Base-by-base conservation (phyloP, 2,888 invertebrate genomes). In the Nomada ferruginata region DNA sequence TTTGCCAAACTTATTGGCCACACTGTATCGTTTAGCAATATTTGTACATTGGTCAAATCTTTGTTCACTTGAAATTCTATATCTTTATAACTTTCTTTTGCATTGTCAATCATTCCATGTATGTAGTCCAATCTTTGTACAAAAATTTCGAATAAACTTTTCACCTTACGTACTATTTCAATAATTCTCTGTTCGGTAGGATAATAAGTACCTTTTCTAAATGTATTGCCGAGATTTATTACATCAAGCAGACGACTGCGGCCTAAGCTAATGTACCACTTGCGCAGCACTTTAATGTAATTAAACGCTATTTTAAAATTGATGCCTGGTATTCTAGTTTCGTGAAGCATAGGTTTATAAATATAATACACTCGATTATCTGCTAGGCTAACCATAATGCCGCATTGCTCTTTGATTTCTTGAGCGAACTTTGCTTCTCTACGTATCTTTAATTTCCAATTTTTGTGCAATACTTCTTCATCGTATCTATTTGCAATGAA, bases 231-330 rank as follows among this genome's bases (percentile, higher is more conserved):
- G 42, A 87, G n/a, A 13, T 74, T 15, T 11, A 84, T 59, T 15
- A 23, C 11, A 0, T 66, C 44, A n/a, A 87, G 87, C 4, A 87
- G 18, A 20, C 60, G 73, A 71, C 69, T 81, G 7, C 15, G 50
- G 0, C 82, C 85, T 15, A 36, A 26, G 61, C 84, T 87, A 26
- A 82, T 59, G n/a, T 77, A 84, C 87, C 87, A 87, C 72, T 73
- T 87, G 13, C 82, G 78, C 11, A 68, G 42, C 18, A 84, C 7
- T 42, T 59, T 71, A 11, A 23, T 7, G 55, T 87, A 87, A 7
- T 23, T 1, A 3, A 85, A 5, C 36, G 64, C 73, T 77, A 87
- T 18, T 74, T 76, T 82, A 50, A 78, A 87, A 44, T 55, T 71
- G 13, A 87, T 77, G 10, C 23, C 72, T 36, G 61, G 20, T 47